Percentiles rank a stretch among this genome's conserved stretches.
Evolutionary conservation across 1,140 invertebrate genomes (phyloP).

Genomic region (Trachelipus rathkii): DNA sequence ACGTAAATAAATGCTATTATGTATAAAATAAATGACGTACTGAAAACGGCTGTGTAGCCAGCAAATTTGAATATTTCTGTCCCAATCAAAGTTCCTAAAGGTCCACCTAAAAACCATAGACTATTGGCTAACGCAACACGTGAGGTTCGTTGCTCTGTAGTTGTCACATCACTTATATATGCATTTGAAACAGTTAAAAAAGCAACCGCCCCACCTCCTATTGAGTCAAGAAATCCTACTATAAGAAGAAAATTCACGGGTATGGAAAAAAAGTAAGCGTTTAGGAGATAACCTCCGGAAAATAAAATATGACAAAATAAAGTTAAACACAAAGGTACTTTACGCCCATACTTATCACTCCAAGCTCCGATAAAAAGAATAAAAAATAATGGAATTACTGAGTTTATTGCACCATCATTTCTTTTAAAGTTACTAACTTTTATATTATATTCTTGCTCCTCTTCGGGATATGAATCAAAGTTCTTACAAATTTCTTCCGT

Average conservation of each 20-base stretch:
- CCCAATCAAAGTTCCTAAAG: conserved; percentile 67
- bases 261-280: conserved; percentile 65
- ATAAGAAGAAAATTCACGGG: conserved; percentile 61
- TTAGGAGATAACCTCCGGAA: conserved; percentile 68
- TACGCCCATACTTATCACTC: conserved; percentile 56
- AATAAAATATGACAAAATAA: conserved; percentile 74
- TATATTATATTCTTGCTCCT: conserved; percentile 67
- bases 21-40: conserved; percentile 38
- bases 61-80: conserved; percentile 37
- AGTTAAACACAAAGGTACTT: conserved; percentile 77
- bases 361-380: conserved; percentile 49
- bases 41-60: conserved; percentile 41
- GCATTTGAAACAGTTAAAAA: conserved; percentile 86
- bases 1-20: conserved; percentile 35
- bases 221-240: conserved; percentile 50
- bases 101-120: conserved; percentile 72
- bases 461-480: conserved; percentile 65
- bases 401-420: conserved; percentile 44
- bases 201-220: conserved; percentile 79
- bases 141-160: conserved; percentile 70
- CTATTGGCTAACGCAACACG: conserved; percentile 78
- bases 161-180: conserved; percentile 80
- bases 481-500: conserved; percentile 66
- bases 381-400: conserved; percentile 43
- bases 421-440: conserved; percentile 63